Evolutionary conservation across 2,113 vertebrate species (phyloP).

Genomic region (Cyprinus carpio): DNA sequence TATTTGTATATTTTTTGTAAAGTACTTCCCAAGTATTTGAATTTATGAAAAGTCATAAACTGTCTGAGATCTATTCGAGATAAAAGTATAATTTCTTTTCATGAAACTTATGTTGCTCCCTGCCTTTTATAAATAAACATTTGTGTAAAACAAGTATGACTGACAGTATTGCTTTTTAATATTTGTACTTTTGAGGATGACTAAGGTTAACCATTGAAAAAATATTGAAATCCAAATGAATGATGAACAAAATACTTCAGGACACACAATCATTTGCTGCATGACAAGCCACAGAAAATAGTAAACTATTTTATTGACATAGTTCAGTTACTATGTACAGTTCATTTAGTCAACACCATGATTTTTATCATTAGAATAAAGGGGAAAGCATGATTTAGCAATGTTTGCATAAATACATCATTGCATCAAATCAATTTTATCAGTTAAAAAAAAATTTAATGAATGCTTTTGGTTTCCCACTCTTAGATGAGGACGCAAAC

Average conservation of each 20-base stretch:
- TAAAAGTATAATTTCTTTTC: slow-evolving; percentile 26
- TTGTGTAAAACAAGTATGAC: background rate
- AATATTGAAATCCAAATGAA: background rate
- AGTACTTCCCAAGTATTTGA: slow-evolving; percentile 30
- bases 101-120: slow-evolving; percentile 44
- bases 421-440: slow-evolving; percentile 40
- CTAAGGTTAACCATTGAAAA: too few species aligned
- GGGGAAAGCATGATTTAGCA: slow-evolving; percentile 42
- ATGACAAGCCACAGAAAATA: slow-evolving; percentile 79
- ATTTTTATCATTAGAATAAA: slow-evolving; percentile 56
- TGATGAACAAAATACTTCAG: slow-evolving; percentile 66
- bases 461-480: background rate
- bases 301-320: slow-evolving; percentile 85
- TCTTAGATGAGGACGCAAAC: background rate
- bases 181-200: slow-evolving; percentile 35
- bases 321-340: slow-evolving; percentile 84
- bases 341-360: slow-evolving; percentile 62
- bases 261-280: slow-evolving; percentile 74
- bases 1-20: slow-evolving; percentile 48
- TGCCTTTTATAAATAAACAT: slow-evolving; percentile 32
- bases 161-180: slow-evolving; percentile 35
- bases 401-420: slow-evolving; percentile 60
- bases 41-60: slow-evolving; percentile 42
- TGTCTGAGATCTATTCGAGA: slow-evolving; percentile 36
- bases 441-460: background rate